Evolutionary conservation across 2,113 vertebrate species (phyloP), one percentile per base, ranked within the genome.

Genomic region (Coptodon bakossiorum): DNA sequence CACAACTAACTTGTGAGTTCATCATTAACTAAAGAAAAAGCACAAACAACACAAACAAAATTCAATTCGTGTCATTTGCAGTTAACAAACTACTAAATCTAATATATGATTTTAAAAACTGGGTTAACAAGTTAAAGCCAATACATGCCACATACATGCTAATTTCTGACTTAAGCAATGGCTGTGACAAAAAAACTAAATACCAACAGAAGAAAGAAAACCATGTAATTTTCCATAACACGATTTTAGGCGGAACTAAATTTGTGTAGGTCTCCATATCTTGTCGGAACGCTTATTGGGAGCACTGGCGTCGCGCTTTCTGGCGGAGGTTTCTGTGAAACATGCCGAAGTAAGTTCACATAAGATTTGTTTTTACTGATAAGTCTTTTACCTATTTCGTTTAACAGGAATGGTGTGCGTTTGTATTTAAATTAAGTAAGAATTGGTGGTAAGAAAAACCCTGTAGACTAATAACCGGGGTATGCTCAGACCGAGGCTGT

Each of bases 341-440:
- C 90, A 96, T 96, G 96, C 96, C 96, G 5, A 96, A 96, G 96
- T 96, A 91, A 92, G 95, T 95, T 8, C 1, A 19, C 1, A 1
- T 45, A 2, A 71, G 40, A 3, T 38, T 36, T 5, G 0, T 31
- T 3, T 48, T 17, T 16, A 5, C 5, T 9, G 9, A 2, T 19
- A 45, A 22, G 4, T 54, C 5, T 34, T 43, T 1, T 7, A 38
- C 1, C 3, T 8, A 9, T 8, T 27, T 59, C 4, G n/a, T 50
- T 24, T 1, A 6, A 5, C 3, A 4, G 6, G 16, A 0, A 3
- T 2, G 36, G 14, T 6, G 2, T 2, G 16, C 2, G 9, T n/a
- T 57, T 22, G 1, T 40, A 48, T 9, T 29, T 27, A 4, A 10
- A 10, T 14, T 3, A 6, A 40, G 2, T n/a, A 5, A 19, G 3